These are phyloP conservation scores for Cephus rjabovi DNA, from an alignment of 2,888 invertebrate genomes.

Conservation along the genomic window DNA sequence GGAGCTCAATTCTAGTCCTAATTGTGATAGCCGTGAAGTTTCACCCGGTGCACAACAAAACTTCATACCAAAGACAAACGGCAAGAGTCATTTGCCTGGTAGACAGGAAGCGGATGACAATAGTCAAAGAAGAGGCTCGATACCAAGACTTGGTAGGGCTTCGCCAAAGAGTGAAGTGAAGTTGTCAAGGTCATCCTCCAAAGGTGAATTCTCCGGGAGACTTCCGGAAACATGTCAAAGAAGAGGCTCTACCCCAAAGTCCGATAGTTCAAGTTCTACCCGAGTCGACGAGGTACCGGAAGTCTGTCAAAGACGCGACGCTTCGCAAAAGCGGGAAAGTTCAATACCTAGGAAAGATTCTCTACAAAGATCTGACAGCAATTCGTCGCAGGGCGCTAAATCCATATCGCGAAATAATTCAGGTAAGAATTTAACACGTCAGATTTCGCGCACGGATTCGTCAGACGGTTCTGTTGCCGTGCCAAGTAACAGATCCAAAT, in stretches of 20 bases:
- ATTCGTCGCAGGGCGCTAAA: slow-evolving; percentile 17
- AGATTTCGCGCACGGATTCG: slow-evolving; percentile 53
- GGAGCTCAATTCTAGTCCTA: background rate
- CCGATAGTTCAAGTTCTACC: slow-evolving; percentile 31
- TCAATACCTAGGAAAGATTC: slow-evolving; percentile 37
- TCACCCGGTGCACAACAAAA: background rate
- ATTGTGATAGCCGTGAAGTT: background rate
- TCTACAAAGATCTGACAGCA: slow-evolving; percentile 31
- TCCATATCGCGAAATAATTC: slow-evolving; percentile 45
- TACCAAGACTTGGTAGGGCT: slow-evolving; percentile 36
- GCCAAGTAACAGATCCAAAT: slow-evolving; percentile 62
- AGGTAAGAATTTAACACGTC: slow-evolving; percentile 48
- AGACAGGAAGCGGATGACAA: slow-evolving; percentile 34
- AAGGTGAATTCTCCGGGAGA: slow-evolving; percentile 28
- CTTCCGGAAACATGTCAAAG: slow-evolving; percentile 14
- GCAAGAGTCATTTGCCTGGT: background rate
- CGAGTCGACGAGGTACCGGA: slow-evolving; percentile 37
- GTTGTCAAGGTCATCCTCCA: slow-evolving; percentile 32
- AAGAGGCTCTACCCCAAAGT: slow-evolving; percentile 36
- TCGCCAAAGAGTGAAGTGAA: slow-evolving; percentile 40
- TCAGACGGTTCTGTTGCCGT: slow-evolving; percentile 50
- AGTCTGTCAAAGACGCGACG: slow-evolving; percentile 36
- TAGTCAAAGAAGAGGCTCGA: slow-evolving; percentile 38
- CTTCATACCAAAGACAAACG: background rate
- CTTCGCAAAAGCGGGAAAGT: slow-evolving; percentile 33